Evolutionary conservation across 2,797 vertebrate genomes (phyloP), one percentile per base, ranked within the genome.

Genomic region (Coilia nasus): DNA sequence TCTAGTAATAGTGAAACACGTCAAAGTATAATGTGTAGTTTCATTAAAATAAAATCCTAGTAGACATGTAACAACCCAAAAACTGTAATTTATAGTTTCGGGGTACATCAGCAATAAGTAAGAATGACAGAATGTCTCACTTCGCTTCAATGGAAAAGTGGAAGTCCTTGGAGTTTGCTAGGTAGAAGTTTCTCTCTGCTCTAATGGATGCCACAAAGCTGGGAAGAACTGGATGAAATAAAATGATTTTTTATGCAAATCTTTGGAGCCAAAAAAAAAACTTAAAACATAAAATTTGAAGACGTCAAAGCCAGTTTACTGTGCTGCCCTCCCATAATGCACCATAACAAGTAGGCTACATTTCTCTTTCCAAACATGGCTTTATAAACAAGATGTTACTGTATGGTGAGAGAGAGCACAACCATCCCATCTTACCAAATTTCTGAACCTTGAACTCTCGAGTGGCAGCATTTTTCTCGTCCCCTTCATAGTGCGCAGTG

Each of bases 131-230:
- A 71, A 14, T 28, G 31, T 71, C 93, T 94, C 92, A 96, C 95
- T 4, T 89, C 59, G 94, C 95, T 83, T 75, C 88, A 84, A 97
- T 90, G 5, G 85, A 87, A 90, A 97, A 94, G 14, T 2, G 3
- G 28, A 95, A 81, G 4, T 84, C n/a, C 12, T 90, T 80, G 0
- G 67, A 81, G 0, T 80, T 90, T 6, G 91, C 10, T 54, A 97
- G 91, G 89, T 97, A 92, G 78, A 95, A 96, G 21, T 84, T 91
- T 64, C 90, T 83, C 35, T 90, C 83, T 44, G 94, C 91, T 56
- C 28, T 14, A 6, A 97, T 93, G 87, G 90, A 94, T 87, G 97
- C 96, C 23, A 95, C 96, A 88, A 97, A 98, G 91, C 95, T 97
- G 67, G 97, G 97, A 86, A 97, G 91, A 89, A 97, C 97, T 97